Base-by-base conservation (phyloP, 2,888 invertebrate genomes). In the Pristionchus mayeri region DNA sequence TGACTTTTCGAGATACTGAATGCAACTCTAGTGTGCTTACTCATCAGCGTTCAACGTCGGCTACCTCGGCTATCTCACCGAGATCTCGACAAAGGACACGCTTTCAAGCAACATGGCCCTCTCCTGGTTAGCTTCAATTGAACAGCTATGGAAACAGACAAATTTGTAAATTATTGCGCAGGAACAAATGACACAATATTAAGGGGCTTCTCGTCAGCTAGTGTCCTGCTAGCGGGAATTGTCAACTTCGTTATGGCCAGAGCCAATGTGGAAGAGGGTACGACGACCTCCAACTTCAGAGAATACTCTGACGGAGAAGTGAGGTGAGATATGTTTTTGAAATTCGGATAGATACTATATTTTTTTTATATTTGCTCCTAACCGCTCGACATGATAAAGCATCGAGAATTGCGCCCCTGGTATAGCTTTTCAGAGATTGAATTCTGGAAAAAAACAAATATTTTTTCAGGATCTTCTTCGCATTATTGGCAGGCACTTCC, bases 1-100 rank as follows among this genome's bases (percentile, higher is more conserved):
- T n/a, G n/a, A n/a, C n/a, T n/a, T n/a, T n/a, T n/a, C n/a, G n/a
- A n/a, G n/a, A n/a, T n/a, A n/a, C 18, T 16, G 18, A 34, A 7
- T 27, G 16, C 18, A 3, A 0, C 60, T 30, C 9, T 30, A 16
- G 37, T 1, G 9, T 21, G 1, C 0, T 2, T 21, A 67, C 48
- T 75, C 27, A n/a, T n/a, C 3, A 75, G 75, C 75, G 21, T 75
- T 75, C 75, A 75, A 75, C 27, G 75, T 75, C 3, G 75, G 75
- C 0, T 75, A 75, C 18, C 44, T 44, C 48, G 75, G 75, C 7
- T 75, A 75, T 37, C 40, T 75, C 44, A 75, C 75, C 3, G 75
- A 75, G 75, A 48, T n/a, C 18, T 75, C 75, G 24, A 75, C 75
- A 9, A n/a, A 13, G 75, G 44, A 75, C 7, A 75, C 44, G 48